Base-by-base conservation (phyloP, 2,888 invertebrate species). In the Lasioglossum figueresi region DNA sequence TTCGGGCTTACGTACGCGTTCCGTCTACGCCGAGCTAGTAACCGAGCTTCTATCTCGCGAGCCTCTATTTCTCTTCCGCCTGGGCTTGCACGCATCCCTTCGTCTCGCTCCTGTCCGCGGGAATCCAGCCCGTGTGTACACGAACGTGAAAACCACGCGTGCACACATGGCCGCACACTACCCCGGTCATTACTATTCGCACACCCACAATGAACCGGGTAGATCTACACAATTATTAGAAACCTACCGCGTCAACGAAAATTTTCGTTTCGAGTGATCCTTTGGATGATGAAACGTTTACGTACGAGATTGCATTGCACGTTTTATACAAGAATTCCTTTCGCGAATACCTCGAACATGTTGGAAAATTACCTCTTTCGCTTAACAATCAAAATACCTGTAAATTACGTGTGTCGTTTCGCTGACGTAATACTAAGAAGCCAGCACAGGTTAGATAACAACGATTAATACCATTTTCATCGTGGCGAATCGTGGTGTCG, bases 1-100 rank as follows among this genome's bases (percentile, higher is more conserved):
- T 90, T 91, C 91, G 88, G 88, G 90, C 91, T 92, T 91, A 91
- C 86, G 91, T 88, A 86, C 88, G 86, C 90, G 88, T 85, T 89
- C 89, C 88, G 89, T 88, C 87, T 74, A 88, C 89, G 84, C 88
- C 82, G 83, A 43, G 52, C 40, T 40, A 75, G 52, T n/a, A n/a
- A 31, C 37, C 82, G 84, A 76, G 74, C n/a, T 76, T 73, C 79
- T 71, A 74, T 80, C 72, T n/a, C 80, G 68, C 83, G 45, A 71
- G 37, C 63, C 31, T 63, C 63, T 63, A 31, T 63, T 31, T 63
- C 63, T 16, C 31, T 63, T 63, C 31, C 63, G 63, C 63, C 16
- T 63, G 31, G 31, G 27, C 19, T 31, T 34, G 6, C 27, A 19
- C 19, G 63, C 63, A 19, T 31, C 31, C 1, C 31, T 48, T n/a